phyloP scores from a whole-genome alignment of 2,888 invertebrate genomes.

The Cerastoderma edule region DNA sequence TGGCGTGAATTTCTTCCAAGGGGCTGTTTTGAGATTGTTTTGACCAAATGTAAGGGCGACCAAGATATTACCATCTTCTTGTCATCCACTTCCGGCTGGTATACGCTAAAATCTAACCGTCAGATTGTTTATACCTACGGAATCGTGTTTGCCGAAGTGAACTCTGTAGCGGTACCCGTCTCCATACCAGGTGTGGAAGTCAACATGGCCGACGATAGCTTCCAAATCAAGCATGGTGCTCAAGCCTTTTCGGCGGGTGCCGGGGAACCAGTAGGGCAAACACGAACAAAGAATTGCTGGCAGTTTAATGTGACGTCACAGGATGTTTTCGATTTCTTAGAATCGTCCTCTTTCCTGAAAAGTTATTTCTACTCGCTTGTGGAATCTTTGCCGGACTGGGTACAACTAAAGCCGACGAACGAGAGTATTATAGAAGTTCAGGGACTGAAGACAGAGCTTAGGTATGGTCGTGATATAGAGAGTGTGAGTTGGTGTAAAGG shows the following conservation, averaged over 20 bases:
- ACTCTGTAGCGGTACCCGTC: conserved; percentile 18
- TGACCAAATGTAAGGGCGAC: conserved; percentile 37
- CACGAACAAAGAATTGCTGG: conserved; percentile 30
- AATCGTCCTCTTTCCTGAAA: conserved; percentile 33
- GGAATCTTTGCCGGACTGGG: conserved; percentile 39
- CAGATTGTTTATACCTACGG: conserved; percentile 13
- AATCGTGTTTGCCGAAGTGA: conserved; percentile 32
- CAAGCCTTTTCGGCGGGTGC: not conserved
- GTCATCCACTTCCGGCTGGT: conserved; percentile 30
- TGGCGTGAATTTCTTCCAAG: conserved; percentile 35
- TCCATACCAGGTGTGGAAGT: conserved; percentile 29
- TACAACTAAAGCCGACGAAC: conserved; percentile 18
- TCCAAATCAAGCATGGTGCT: conserved; percentile 4
- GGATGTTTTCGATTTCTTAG: conserved; percentile 41
- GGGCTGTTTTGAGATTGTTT: conserved; percentile 37
- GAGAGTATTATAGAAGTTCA: conserved; percentile 29
- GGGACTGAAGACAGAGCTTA: conserved; percentile 41
- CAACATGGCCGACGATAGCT: not conserved
- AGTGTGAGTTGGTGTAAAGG: conserved; percentile 30
- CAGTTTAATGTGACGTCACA: conserved; percentile 31
- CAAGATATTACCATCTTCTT: conserved; percentile 23
- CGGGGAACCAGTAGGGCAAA: conserved; percentile 3
- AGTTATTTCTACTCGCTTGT: conserved; percentile 27
- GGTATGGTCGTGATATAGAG: conserved; percentile 36
- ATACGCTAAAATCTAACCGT: not conserved